These are phyloP conservation scores for Rhinolophus ferrumequinum DNA, from an alignment of 2,113 vertebrate species.

Conservation along the genomic window DNA sequence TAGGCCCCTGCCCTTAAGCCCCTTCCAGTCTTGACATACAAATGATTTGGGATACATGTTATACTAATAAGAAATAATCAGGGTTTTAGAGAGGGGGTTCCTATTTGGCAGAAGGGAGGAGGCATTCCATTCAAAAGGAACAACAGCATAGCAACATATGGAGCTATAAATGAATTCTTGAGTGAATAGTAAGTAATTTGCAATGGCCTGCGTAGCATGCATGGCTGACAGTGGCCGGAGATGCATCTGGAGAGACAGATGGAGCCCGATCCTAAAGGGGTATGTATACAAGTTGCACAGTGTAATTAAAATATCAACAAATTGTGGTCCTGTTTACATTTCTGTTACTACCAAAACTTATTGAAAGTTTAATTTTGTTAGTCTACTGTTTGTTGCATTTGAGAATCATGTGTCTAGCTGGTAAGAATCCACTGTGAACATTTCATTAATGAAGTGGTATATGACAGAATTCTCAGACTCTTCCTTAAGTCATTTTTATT, in stretches of 20 bases:
- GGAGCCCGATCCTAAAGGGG: not conserved
- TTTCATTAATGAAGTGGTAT: slow-evolving; percentile 29
- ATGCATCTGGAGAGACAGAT: not conserved
- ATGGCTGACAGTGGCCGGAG: not conserved
- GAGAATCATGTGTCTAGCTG: slow-evolving; percentile 6
- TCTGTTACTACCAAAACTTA: not conserved
- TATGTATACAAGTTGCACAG: not conserved
- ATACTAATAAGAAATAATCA: not conserved
- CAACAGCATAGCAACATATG: not conserved
- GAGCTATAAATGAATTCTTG: not conserved
- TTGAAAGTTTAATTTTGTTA: slow-evolving; percentile 18
- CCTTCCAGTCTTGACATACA: not conserved
- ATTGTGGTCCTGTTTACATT: not conserved
- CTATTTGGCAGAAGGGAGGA: not conserved
- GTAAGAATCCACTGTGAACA: not conserved
- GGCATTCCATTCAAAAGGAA: not conserved
- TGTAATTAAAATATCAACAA: not conserved
- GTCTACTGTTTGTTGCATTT: not conserved
- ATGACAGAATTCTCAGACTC: not conserved
- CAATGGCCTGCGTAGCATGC: not conserved
- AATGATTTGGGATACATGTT: slow-evolving; percentile 18
- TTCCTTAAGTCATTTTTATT: slow-evolving; percentile 39
- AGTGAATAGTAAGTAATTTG: not conserved
- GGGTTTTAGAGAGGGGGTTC: not conserved
- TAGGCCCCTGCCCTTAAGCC: not conserved